Evolutionary conservation across 2,797 vertebrate species (phyloP), one percentile per base, ranked within the genome.

Genomic region (Danio albolineatus): DNA sequence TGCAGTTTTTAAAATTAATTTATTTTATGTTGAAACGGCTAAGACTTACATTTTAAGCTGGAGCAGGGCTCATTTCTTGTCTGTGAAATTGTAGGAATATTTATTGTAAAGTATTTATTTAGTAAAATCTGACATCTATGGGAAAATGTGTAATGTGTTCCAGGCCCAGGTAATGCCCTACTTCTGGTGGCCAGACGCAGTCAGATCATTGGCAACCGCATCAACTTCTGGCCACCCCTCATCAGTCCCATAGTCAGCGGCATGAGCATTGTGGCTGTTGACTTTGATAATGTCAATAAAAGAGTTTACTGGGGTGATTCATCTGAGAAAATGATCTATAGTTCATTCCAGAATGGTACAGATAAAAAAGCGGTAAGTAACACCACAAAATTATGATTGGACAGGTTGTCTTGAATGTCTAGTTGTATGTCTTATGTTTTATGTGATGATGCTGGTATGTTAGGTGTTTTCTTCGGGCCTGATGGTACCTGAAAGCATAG

Each of bases 291-390:
- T 0, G 0, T 89, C 43, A 95, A 93, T 10, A 92, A 93, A 79
- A 95, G 93, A 76, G 94, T 98, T 61, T 98, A 95, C 92, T 98
- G 96, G 96, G 96, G 96, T 62, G 97, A 98, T 83, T 89, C 90
- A 21, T 86, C 82, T 4, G 89, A 95, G 82, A 96, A 97, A 83
- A 98, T 95, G 91, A 97, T 97, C 81, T 97, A 93, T 95, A 96
- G 94, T 82, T 90, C 94, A 44, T 94, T 89, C 85, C 91, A 91
- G 86, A 98, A 98, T 19, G 97, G 96, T 82, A 98, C 96, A 3
- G 95, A 95, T 73, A 89, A 57, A 85, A 93, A 86, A 89, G 85
- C 95, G 84, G 97, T 97, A 91, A 90, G 94, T n/a, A n/a, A n/a
- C n/a, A n/a, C n/a, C n/a, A n/a, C n/a, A n/a, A n/a, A n/a, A n/a